Conservation (phyloP, 2,797 vertebrate species). For the Oreortyx pictus region DNA sequence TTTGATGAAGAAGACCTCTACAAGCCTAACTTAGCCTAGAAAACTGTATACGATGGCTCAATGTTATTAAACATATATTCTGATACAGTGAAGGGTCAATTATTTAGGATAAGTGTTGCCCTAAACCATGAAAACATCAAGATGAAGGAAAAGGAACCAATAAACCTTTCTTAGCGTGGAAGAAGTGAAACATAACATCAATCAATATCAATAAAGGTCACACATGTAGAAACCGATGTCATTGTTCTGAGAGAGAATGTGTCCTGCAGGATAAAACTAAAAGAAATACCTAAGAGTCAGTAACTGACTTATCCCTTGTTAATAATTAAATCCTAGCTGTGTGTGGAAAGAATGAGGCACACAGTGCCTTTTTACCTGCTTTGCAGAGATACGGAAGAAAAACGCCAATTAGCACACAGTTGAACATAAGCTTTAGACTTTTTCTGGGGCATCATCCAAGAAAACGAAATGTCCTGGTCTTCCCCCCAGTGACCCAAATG, state of each 20-base stretch:
- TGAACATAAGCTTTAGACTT: background rate
- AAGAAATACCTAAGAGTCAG: background rate
- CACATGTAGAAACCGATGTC: background rate
- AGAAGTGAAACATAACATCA: background rate
- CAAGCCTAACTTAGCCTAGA: background rate
- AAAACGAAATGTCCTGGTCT: background rate
- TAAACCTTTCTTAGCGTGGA: background rate
- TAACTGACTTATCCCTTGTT: background rate
- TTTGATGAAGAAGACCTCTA: background rate
- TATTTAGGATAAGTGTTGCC: background rate
- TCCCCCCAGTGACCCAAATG: background rate
- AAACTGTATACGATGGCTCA: background rate
- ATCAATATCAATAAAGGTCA: background rate
- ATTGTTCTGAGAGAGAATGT: background rate
- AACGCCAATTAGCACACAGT: background rate
- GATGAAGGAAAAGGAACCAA: background rate
- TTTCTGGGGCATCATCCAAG: background rate
- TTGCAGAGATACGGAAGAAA: background rate
- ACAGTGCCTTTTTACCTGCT: background rate
- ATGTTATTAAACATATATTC: background rate
- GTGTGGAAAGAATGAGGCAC: accelerated
- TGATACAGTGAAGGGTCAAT: background rate
- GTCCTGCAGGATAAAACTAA: background rate
- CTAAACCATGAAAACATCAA: background rate
- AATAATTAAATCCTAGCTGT: background rate